These are phyloP conservation scores for Jaculus jaculus DNA, from an alignment of 2,113 vertebrate species.

Conservation along the genomic window DNA sequence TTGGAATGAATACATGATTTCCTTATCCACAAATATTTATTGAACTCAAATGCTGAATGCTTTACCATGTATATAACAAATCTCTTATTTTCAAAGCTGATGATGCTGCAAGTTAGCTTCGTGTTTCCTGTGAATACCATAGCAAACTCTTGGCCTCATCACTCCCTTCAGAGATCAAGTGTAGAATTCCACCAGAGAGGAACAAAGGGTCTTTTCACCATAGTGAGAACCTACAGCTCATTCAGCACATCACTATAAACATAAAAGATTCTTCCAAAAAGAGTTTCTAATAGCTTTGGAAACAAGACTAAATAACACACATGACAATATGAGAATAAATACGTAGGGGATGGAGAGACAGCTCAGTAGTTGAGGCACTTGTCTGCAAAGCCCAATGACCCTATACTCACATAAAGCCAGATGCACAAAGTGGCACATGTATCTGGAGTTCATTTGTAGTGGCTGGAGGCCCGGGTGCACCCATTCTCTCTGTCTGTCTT, in stretches of 20 bases:
- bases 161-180: background rate
- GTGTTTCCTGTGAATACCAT: background rate
- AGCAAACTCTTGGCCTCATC: background rate
- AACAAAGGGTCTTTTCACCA: background rate
- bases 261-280: constrained; percentile 1
- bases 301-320: background rate
- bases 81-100: constrained; percentile 47
- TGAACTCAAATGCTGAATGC: constrained; percentile 20
- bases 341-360: background rate
- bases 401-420: too few relatives aligned
- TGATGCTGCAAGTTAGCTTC: background rate
- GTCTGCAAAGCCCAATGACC: too few relatives aligned
- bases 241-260: background rate
- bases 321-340: background rate
- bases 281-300: background rate
- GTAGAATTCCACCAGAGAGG: background rate
- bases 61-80: constrained; percentile 11
- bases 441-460: too few relatives aligned
- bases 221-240: background rate
- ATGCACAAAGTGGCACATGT: too few relatives aligned
- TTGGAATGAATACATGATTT: constrained; percentile 43
- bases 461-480: too few relatives aligned
- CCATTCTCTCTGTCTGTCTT: too few relatives aligned
- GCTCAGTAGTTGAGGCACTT: too few relatives aligned
- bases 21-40: constrained; percentile 49